Evolutionary conservation across 2,888 invertebrate genomes (phyloP).

Genomic region (Dione vanillae): DNA sequence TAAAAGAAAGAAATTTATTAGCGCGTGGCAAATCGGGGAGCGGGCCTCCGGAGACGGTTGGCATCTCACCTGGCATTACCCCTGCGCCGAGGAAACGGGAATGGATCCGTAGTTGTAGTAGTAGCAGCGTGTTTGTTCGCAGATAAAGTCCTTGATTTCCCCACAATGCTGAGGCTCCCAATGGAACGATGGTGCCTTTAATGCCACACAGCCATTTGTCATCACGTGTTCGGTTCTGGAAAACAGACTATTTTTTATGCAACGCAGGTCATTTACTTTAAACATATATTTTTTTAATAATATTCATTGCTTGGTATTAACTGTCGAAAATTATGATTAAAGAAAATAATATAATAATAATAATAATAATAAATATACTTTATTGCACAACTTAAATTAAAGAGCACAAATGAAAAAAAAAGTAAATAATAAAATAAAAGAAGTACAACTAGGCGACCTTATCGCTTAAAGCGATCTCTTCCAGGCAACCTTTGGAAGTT

Average conservation of each 20-base stretch:
- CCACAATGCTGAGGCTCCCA: slow-evolving; percentile 94
- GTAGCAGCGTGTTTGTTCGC: slow-evolving; percentile 95
- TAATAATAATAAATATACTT: too few relatives aligned
- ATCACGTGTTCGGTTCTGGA: slow-evolving; percentile 83
- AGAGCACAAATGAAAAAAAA: too few relatives aligned
- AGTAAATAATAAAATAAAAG: not conserved
- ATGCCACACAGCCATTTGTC: slow-evolving; percentile 89
- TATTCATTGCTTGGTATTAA: not conserved
- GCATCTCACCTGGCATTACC: slow-evolving; percentile 93
- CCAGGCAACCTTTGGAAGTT: too few relatives aligned
- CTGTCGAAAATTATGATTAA: too few relatives aligned
- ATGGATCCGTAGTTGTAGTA: slow-evolving; percentile 96
- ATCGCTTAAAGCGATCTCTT: too few relatives aligned
- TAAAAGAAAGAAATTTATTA: slow-evolving; percentile 47
- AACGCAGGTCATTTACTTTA: slow-evolving; percentile 50
- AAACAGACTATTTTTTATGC: slow-evolving; percentile 79
- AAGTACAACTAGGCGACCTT: too few relatives aligned
- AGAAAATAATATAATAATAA: too few relatives aligned
- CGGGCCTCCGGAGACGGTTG: slow-evolving; percentile 83
- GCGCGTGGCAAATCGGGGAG: slow-evolving; percentile 80
- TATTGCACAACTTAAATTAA: too few relatives aligned
- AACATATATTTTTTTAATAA: not conserved
- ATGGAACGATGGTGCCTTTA: slow-evolving; percentile 90
- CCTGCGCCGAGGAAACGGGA: slow-evolving; percentile 95
- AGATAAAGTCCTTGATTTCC: slow-evolving; percentile 93